phyloP scores from a whole-genome alignment of 2,797 vertebrate species.

The Pithecia hirsuta region DNA sequence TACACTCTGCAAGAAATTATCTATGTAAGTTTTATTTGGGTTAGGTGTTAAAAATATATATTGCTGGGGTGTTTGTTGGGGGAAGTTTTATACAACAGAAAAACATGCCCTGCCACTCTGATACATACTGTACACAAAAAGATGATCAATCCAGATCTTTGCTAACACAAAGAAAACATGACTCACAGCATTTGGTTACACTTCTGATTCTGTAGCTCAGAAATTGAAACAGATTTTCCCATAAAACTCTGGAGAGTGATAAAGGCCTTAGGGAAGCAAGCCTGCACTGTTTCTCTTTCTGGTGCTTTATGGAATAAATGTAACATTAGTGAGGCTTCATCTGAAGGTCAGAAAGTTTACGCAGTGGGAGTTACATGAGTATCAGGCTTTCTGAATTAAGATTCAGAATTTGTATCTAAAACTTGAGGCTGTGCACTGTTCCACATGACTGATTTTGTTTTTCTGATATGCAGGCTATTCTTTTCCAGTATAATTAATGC shows the following conservation, averaged over 20 bases:
- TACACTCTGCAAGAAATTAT: not conserved
- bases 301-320: constrained; percentile 13
- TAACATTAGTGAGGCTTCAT: not conserved
- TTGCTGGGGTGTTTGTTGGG: not conserved
- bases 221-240: constrained; percentile 53
- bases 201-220: not conserved
- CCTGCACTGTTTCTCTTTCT: not conserved
- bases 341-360: constrained; percentile 48
- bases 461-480: constrained; percentile 26
- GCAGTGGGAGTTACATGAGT: not conserved
- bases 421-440: constrained; percentile 31
- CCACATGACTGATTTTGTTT: constrained; percentile 57
- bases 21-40: not conserved
- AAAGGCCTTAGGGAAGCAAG: not conserved
- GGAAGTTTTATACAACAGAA: not conserved
- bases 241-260: not conserved
- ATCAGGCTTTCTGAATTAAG: constrained; percentile 39
- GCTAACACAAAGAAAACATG: constrained; percentile 45
- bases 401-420: constrained; percentile 54
- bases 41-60: constrained; percentile 43
- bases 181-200: constrained; percentile 9
- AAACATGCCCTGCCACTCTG: not conserved
- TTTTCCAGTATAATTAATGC: constrained; percentile 61
- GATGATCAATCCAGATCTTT: constrained; percentile 5
- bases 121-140: not conserved